Evolutionary conservation across 2,113 vertebrate genomes (phyloP).

Genomic region (Calyptomena viridis): DNA sequence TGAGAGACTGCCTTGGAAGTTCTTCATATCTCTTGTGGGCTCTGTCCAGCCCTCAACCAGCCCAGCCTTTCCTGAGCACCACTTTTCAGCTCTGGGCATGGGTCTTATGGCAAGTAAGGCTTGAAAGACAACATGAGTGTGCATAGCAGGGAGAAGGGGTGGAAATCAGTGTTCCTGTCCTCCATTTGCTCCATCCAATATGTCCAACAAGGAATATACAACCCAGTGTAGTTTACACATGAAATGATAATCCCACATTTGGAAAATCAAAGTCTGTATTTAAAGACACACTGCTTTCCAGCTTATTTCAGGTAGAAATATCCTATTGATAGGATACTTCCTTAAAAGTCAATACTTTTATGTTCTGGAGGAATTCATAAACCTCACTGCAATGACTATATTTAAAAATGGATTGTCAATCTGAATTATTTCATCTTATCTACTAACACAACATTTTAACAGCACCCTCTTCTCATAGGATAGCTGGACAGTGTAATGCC

Average conservation of each 20-base stretch:
- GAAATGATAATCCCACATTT: background rate
- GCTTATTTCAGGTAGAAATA: background rate
- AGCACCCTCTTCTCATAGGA: background rate
- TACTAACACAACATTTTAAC: background rate
- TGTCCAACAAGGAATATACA: background rate
- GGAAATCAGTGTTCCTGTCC: background rate
- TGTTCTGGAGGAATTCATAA: background rate
- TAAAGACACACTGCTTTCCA: background rate
- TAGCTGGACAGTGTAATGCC: background rate
- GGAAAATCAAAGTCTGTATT: background rate
- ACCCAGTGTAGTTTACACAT: background rate
- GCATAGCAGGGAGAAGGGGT: background rate
- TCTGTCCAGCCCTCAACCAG: background rate
- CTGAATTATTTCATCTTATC: background rate
- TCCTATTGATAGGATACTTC: background rate
- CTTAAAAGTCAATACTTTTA: background rate
- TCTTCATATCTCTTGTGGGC: background rate
- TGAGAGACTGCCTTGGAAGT: background rate
- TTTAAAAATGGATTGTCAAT: background rate
- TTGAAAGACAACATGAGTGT: fast-evolving
- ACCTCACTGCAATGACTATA: background rate
- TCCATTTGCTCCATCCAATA: background rate
- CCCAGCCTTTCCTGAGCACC: background rate
- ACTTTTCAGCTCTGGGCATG: background rate
- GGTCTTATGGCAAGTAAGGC: background rate